phyloP scores from a whole-genome alignment of 1,140 invertebrate species.

The Mylabris phalerata region DNA sequence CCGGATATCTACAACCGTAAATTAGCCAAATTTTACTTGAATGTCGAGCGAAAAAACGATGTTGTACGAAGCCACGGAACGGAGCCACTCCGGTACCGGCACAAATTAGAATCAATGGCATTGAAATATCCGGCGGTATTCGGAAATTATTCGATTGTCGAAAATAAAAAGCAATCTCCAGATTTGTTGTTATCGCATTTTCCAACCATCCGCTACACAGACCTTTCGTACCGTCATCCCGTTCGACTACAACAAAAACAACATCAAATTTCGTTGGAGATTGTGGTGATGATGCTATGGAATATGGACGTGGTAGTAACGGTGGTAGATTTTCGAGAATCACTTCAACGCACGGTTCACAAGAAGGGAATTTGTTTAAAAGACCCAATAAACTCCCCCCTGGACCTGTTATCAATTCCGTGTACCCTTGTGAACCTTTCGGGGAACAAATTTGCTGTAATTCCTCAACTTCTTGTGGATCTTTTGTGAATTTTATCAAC shows the following conservation, averaged over 20 bases:
- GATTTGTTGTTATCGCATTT: slow-evolving; percentile 31
- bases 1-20: slow-evolving; percentile 65
- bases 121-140: slow-evolving; percentile 46
- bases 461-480: slow-evolving; percentile 53
- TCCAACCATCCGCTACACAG: slow-evolving; percentile 63
- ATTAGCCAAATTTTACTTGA: slow-evolving; percentile 54
- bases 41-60: slow-evolving; percentile 35
- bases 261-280: slow-evolving; percentile 48
- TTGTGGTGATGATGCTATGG: slow-evolving; percentile 63
- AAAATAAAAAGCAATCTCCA: slow-evolving; percentile 53
- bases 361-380: slow-evolving; percentile 55
- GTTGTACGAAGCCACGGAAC: slow-evolving; percentile 61
- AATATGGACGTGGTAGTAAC: slow-evolving; percentile 71
- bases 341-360: slow-evolving; percentile 55
- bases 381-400: slow-evolving; percentile 57
- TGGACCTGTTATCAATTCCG: slow-evolving; percentile 51
- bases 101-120: slow-evolving; percentile 68
- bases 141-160: slow-evolving; percentile 53
- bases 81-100: slow-evolving; percentile 80
- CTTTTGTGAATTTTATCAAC: slow-evolving; percentile 47
- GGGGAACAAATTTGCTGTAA: slow-evolving; percentile 58
- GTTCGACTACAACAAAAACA: slow-evolving; percentile 60
- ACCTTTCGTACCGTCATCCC: slow-evolving; percentile 50
- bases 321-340: slow-evolving; percentile 67
- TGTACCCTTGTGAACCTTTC: slow-evolving; percentile 58